Evolutionary conservation across 2,113 vertebrate genomes (phyloP).

Genomic region (Cheilinus undulatus): DNA sequence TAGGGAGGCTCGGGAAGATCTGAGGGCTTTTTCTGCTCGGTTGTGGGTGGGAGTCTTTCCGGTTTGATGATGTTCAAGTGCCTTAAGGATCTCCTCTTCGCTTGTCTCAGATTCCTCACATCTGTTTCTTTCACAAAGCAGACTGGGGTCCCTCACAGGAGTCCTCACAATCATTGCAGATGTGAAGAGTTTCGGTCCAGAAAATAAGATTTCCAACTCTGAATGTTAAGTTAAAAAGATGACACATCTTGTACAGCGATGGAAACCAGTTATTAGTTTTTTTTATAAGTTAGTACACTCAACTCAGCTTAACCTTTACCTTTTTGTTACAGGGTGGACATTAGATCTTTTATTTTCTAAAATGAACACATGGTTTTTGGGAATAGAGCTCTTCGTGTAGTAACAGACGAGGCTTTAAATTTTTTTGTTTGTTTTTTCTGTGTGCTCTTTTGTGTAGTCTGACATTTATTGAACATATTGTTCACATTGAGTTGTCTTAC

Average conservation of each 20-base stretch:
- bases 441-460: constrained; percentile 61
- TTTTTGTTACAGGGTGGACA: constrained; percentile 28
- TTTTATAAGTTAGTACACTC: constrained; percentile 19
- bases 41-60: constrained; percentile 68
- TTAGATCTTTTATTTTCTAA: constrained; percentile 9
- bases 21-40: constrained; percentile 55
- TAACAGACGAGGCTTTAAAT: constrained; percentile 49
- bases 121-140: constrained; percentile 44
- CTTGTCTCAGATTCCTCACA: constrained; percentile 57
- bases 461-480: constrained; percentile 81
- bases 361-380: constrained; percentile 20
- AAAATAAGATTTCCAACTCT: constrained; percentile 25
- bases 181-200: constrained; percentile 37
- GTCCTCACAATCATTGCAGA: constrained; percentile 27
- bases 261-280: constrained; percentile 3
- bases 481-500: constrained; percentile 71
- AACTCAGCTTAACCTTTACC: constrained; percentile 42
- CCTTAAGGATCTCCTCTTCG: constrained; percentile 75
- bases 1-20: constrained; percentile 64
- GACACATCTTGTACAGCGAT: constrained; percentile 35
- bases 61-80: constrained; percentile 80
- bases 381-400: constrained; percentile 33
- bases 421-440: constrained; percentile 46
- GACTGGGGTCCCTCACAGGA: constrained; percentile 20
- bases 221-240: constrained; percentile 20